Evolutionary conservation across 2,113 vertebrate species (phyloP), one percentile per base, ranked within the genome.

Genomic region (Apeltes quadracus): DNA sequence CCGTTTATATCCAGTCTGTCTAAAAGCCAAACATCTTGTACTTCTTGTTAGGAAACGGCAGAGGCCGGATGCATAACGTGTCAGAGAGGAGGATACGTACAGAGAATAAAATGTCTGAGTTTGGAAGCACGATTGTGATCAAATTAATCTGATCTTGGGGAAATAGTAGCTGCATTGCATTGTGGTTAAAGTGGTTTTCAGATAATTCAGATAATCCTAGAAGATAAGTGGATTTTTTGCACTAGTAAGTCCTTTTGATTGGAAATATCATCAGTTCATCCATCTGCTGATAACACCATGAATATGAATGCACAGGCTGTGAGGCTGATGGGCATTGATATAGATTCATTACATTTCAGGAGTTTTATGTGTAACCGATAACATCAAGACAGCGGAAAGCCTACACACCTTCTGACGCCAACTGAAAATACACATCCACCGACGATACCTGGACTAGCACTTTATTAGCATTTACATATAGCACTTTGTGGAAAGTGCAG

Each of bases 361-460:
- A 66, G 43, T 8, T 75, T 62, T 57, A 44, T 48, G 25, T 67
- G 57, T 56, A 73, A 70, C 56, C 25, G 56, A 76, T 76, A 63
- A 76, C 46, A 69, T 72, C 41, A 43, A n/a, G 61, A 34, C 32
- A 34, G 32, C 32, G 7, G 32, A 34, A 34, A 34, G 32, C 32
- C 32, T 34, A 7, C 6, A 34, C 5, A 34, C 29, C 29, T 32
- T 32, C 29, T 5, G 29, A 5, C 29, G 29, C 29, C 6, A 34
- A 7, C 32, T 34, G 4, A 5, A 34, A 34, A 34, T 7, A 34
- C 32, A 34, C 32, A 1, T 34, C 32, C 6, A 34, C 29, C 29
- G 29, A 32, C 29, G 3, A 5, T 32, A 32, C 29, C 29, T 32
- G 29, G 29, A 32, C 29, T 4, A 32, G n/a, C n/a, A n/a, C n/a